Conservation (phyloP, 1,140 invertebrate genomes). For the Solen grandis region DNA sequence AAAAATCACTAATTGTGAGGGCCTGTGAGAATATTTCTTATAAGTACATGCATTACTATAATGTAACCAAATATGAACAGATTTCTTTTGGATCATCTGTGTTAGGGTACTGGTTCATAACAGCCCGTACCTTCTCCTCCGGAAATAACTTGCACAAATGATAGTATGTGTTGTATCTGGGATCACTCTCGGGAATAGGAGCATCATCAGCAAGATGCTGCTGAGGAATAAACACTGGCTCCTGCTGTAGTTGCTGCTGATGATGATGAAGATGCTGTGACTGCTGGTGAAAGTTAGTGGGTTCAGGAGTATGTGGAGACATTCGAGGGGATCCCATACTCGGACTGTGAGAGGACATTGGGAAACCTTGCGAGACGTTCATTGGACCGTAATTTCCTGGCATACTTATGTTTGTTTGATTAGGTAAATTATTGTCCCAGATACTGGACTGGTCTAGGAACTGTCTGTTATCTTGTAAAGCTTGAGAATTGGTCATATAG, state of each 20-base stretch:
- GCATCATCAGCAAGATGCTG: conserved; percentile 54
- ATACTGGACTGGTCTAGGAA: conserved; percentile 10
- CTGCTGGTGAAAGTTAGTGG: conserved; percentile 32
- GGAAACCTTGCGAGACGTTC: no score
- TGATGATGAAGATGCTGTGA: conserved; percentile 61
- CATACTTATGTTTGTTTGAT: neutral
- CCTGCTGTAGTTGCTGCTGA: conserved; percentile 69
- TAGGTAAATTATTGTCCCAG: neutral
- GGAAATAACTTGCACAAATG: conserved; percentile 93
- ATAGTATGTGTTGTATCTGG: conserved; percentile 89
- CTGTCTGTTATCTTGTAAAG: neutral
- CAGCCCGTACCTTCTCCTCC: conserved; percentile 91
- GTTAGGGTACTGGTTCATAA: conserved; percentile 91
- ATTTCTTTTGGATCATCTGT: conserved; percentile 93
- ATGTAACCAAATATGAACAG: conserved; percentile 90
- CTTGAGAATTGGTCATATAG: no score
- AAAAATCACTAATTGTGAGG: no score
- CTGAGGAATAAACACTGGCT: neutral
- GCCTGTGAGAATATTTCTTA: no score
- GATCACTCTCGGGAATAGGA: conserved; percentile 83
- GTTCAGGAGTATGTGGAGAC: conserved; percentile 30
- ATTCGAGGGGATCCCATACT: no score
- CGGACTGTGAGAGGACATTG: no score
- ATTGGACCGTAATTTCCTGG: neutral
- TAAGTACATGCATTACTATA: no score